Evolutionary conservation across 2,888 invertebrate species (phyloP).

Genomic region (Peribatodes rhomboidaria): DNA sequence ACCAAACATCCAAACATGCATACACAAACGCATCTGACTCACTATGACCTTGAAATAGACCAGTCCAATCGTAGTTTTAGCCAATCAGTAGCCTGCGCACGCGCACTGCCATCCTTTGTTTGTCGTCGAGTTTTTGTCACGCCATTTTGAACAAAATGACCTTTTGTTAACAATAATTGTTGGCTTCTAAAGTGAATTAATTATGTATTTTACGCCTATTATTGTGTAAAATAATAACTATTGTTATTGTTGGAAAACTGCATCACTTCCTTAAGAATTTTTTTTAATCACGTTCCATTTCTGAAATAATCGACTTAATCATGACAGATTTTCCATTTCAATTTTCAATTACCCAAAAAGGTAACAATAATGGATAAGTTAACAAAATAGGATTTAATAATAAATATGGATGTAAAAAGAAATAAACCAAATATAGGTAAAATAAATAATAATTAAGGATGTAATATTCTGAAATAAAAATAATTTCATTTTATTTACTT

Average conservation of each 20-base stretch:
- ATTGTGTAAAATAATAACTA: conserved; percentile 21
- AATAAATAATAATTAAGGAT: no score
- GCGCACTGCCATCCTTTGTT: conserved; percentile 73
- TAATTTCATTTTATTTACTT: no score
- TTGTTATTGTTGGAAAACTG: conserved; percentile 29
- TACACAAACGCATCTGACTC: conserved; percentile 77
- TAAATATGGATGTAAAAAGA: no score
- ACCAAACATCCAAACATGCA: conserved; percentile 59
- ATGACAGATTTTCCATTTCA: no score
- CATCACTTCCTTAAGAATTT: conserved; percentile 25
- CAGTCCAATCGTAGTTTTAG: conserved; percentile 81
- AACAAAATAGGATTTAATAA: no score
- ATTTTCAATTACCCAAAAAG: no score
- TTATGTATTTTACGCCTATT: conserved; percentile 27
- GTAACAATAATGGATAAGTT: no score
- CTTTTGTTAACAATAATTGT: conserved; percentile 55
- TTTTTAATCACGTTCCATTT: conserved; percentile 16
- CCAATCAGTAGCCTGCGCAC: conserved; percentile 80
- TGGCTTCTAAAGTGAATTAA: conserved; percentile 30
- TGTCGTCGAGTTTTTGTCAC: conserved; percentile 62
- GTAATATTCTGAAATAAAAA: no score
- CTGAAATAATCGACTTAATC: no score
- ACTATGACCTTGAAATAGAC: conserved; percentile 79
- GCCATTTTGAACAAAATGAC: conserved; percentile 62
- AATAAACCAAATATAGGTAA: no score